A percentile compares a stretch with the other conserved stretches of the same genome.
Evolutionary conservation across 2,113 vertebrate genomes (phyloP).

Genomic region (Antechinus flavipes): DNA sequence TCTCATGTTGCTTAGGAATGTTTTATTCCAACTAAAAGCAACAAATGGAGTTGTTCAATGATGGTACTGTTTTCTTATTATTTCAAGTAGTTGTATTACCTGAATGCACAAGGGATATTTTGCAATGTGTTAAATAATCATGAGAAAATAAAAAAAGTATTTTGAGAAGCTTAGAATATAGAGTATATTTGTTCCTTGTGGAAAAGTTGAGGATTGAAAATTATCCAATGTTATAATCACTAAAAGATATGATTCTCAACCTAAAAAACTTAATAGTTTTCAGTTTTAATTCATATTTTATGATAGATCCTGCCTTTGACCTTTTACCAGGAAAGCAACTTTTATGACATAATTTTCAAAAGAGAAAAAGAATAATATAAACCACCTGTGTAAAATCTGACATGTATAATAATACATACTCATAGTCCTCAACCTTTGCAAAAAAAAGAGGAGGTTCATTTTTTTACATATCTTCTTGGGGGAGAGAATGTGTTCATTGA

Average conservation of each 20-base stretch:
- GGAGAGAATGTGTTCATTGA: not conserved
- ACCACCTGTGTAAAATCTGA: not conserved
- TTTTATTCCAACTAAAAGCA: constrained; percentile 80
- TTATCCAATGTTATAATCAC: not conserved
- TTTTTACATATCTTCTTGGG: not conserved
- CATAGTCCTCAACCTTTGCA: not conserved
- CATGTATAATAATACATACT: not conserved
- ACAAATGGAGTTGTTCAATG: constrained; percentile 81
- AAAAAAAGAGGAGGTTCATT: no score
- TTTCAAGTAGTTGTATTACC: constrained; percentile 78
- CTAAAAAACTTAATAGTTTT: not conserved
- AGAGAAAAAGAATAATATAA: not conserved
- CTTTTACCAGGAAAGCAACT: not conserved
- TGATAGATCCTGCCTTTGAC: not conserved
- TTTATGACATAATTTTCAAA: not conserved
- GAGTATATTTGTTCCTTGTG: not conserved
- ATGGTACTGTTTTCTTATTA: constrained; percentile 76
- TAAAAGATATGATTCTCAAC: not conserved
- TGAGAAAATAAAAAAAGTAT: constrained; percentile 28
- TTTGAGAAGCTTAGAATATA: constrained; percentile 41
- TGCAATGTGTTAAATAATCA: constrained; percentile 69
- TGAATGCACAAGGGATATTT: constrained; percentile 79
- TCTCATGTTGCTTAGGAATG: constrained; percentile 80
- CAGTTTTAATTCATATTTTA: not conserved
- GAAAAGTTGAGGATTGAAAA: not conserved